Evolutionary conservation across 2,113 vertebrate genomes (phyloP).

Genomic region (Tylochromis polylepis): DNA sequence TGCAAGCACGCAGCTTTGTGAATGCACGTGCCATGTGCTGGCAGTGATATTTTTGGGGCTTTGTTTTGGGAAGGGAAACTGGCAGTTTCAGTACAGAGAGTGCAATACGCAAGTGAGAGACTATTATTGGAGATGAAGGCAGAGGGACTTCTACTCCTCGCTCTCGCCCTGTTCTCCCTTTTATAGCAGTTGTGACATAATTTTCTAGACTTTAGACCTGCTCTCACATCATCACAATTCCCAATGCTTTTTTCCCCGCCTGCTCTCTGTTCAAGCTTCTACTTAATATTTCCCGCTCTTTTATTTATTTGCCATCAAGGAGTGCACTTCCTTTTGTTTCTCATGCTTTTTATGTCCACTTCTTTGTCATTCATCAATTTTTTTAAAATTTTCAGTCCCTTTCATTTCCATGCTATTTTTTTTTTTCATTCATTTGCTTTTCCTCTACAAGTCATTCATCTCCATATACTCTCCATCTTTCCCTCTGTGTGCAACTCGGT

Average conservation of each 20-base stretch:
- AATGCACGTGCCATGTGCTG: slow-evolving; percentile 60
- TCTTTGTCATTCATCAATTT: slow-evolving; percentile 19
- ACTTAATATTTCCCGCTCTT: background rate
- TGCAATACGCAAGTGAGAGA: slow-evolving; percentile 27
- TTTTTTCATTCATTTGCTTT: slow-evolving; percentile 28
- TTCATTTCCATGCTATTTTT: background rate
- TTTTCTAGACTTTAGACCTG: slow-evolving; percentile 6
- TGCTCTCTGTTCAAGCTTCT: background rate
- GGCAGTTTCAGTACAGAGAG: slow-evolving; percentile 30
- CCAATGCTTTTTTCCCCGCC: background rate
- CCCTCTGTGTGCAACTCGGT: background rate
- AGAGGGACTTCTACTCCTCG: slow-evolving; percentile 12
- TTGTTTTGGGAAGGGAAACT: slow-evolving; percentile 59
- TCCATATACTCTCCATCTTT: background rate
- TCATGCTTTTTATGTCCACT: background rate
- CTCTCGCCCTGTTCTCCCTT: background rate
- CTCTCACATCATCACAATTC: background rate
- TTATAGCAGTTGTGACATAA: slow-evolving; percentile 20
- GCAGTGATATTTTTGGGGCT: slow-evolving; percentile 61
- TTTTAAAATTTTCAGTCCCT: background rate
- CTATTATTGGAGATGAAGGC: slow-evolving; percentile 63
- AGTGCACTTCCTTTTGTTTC: background rate
- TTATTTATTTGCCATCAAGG: background rate
- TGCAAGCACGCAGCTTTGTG: slow-evolving; percentile 10
- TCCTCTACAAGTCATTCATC: slow-evolving; percentile 20